Conservation (phyloP, 2,797 vertebrate species). For the Rhincodon typus region DNA sequence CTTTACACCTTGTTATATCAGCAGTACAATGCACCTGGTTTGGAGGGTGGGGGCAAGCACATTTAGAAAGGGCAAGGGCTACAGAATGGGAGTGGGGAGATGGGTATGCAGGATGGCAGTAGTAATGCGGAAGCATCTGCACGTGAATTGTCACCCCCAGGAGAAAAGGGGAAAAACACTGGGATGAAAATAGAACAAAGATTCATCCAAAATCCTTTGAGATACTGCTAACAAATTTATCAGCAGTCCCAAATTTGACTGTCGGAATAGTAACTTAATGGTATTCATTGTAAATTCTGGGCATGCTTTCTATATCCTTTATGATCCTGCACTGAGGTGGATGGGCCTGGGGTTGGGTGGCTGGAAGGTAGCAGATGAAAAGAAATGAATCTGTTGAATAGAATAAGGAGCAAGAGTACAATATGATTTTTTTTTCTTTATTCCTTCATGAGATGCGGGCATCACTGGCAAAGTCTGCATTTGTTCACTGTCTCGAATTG, state of each 20-base stretch:
- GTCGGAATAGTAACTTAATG: background rate
- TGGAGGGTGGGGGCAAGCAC: background rate
- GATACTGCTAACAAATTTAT: background rate
- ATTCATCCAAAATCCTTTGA: background rate
- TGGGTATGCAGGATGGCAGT: background rate
- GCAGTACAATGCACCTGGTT: background rate
- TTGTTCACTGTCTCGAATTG: too few relatives aligned
- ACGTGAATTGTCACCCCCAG: background rate
- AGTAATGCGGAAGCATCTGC: background rate
- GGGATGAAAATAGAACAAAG: background rate
- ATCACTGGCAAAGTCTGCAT: too few relatives aligned
- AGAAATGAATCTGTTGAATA: background rate
- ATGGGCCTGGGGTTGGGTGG: background rate
- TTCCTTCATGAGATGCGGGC: too few relatives aligned
- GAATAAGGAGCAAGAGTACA: background rate
- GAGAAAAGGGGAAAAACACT: background rate
- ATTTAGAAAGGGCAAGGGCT: background rate
- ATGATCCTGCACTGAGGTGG: background rate
- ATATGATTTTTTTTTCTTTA: background rate
- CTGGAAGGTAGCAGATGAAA: background rate
- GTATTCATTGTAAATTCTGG: background rate
- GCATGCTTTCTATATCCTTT: background rate
- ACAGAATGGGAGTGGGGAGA: background rate
- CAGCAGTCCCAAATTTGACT: background rate
- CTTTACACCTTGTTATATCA: too few relatives aligned